Evolutionary conservation across 2,888 invertebrate species (phyloP), one percentile per base, ranked within the genome.

Genomic region (Mimumesa dahlbomi): DNA sequence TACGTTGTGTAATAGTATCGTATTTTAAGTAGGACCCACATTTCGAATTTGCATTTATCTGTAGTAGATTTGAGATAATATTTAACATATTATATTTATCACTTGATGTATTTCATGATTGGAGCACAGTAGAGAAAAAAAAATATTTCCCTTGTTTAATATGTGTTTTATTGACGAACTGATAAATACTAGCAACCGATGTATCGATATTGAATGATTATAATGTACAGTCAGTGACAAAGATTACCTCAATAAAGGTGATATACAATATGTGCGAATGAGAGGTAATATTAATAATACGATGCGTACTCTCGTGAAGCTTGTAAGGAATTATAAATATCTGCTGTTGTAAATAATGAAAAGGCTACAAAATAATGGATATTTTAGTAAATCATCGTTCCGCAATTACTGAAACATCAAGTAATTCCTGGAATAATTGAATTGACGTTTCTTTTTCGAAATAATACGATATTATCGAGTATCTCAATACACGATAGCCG

Each of bases 151-250:
- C 49, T 64, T 61, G 56, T 64, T 56, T 66, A 54, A 71, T 53
- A 66, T 62, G 62, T 74, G 52, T 74, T 79, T 79, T 79, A 79
- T 79, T 79, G 56, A 59, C 22, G 71, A 71, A 50, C 62, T 62
- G 62, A 74, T 74, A 79, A 76, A 78, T 78, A 78, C 42, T 62
- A 73, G 57, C 50, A 61, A 48, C 58, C 57, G 43, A 70, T 70
- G 63, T 64, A 59, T 38, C 57, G 52, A 56, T 53, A 34, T 62
- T 34, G 45, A 68, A 57, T 71, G 42, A 65, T 38, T 61, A 68
- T 61, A 42, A 52, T 69, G 63, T 72, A 75, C 57, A 67, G 48
- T 77, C 59, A 43, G 64, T 74, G 57, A 57, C 38, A 57, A 48
- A 36, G 61, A 70, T 54, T 77, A 77, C 63, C 59, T 77, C 59